Evolutionary conservation across 2,888 invertebrate genomes (phyloP), one percentile per base, ranked within the genome.

Genomic region (Hesperia comma): DNA sequence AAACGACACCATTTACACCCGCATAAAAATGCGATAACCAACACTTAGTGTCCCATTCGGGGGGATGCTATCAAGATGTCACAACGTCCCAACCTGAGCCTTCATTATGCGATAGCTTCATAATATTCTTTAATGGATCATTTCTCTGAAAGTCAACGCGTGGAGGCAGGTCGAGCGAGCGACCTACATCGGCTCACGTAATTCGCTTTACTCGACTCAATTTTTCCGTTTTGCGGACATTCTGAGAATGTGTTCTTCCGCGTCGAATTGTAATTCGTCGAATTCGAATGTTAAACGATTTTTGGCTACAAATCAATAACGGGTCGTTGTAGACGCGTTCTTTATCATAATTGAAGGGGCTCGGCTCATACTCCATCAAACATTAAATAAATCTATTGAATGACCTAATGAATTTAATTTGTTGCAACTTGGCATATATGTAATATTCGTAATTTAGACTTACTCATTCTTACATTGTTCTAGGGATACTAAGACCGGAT

Each of bases 181-280:
- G 60, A 60, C 60, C 60, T 26, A 60, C 46, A 43, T 60, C 33
- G 46, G 32, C 15, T 60, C 60, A 49, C 60, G 46, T 60, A 60
- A 60, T 60, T 60, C 60, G 60, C 46, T 46, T 46, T 46, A 60
- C 60, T 46, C 58, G 21, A 32, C 32, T 10, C 49, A 12, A 17
- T 46, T 46, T 32, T 49, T 46, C 43, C 43, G 58, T 60, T 12
- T 43, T 33, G 21, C 46, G 46, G 26, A 19, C 60, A 46, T 60
- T 60, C 60, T 32, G 60, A 33, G 60, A 60, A 60, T 33, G 46
- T 60, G 60, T 17, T 60, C 46, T 60, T 60, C 60, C 60, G 60
- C 33, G 6, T 60, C 46, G 43, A 33, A 60, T 43, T 60, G 60
- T 60, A 32, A 14, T 60, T 43, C 60, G 60, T 32, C 46, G 60